Evolutionary conservation across 2,888 invertebrate genomes (phyloP), one percentile per base, ranked within the genome.

Genomic region (Parnassius orleans): DNA sequence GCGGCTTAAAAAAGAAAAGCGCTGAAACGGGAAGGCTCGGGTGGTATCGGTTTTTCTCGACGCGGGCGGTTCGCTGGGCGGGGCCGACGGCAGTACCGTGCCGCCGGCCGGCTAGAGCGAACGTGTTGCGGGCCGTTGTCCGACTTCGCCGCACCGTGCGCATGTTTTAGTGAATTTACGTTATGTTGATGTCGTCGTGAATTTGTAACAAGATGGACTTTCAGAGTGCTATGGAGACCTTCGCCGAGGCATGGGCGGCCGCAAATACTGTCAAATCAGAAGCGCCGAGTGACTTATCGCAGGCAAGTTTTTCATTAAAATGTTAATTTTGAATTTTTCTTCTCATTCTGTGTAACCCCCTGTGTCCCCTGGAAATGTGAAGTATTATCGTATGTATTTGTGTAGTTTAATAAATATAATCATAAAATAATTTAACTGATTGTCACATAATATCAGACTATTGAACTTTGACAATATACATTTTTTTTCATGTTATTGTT

Each of bases 221-320:
- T 94, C 97, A 98, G 94, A 98, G 98, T 94, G 98, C 98, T 77
- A 98, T 98, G 98, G 98, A 98, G 93, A 98, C 98, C 75, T 98
- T 98, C 89, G 98, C 98, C 72, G 98, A 98, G 93, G 98, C 98
- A 75, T 98, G 98, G 98, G 97, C 98, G 76, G 98, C 98, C 72
- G 98, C 97, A 86, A 90, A 90, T 68, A 88, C 88, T 24, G 95
- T 95, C 78, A 95, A 95, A 86, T 92, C 93, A 69, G 93, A 93
- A 71, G 92, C 86, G 46, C 87, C 92, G 19, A 89, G 89, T 69
- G 92, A 95, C 77, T 91, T 94, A 72, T 93, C 94, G 68, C 95
- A 95, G 95, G 95, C 95, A 81, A 92, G 92, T 84, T 69, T 67
- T 65, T 68, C 14, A 48, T 48, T 14, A 48, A 46, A 10, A 33